These are phyloP conservation scores for Lycia hirtaria DNA, from an alignment of 2,888 invertebrate genomes.

Conservation along the genomic window DNA sequence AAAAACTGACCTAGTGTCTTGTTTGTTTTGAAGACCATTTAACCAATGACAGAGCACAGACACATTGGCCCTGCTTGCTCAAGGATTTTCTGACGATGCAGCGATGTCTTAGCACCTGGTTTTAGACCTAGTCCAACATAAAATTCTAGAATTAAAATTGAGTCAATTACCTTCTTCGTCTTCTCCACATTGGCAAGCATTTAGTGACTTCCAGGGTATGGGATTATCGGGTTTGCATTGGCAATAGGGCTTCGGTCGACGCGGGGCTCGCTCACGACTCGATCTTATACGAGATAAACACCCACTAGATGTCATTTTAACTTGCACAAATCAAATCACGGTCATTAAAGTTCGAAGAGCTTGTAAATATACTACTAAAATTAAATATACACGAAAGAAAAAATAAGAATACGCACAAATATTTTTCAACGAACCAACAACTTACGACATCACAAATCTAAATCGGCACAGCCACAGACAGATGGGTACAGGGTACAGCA, in stretches of 20 bases:
- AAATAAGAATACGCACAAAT: neutral
- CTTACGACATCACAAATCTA: too few species aligned
- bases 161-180: conserved; percentile 67
- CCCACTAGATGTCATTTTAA: conserved; percentile 14
- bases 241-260: conserved; percentile 66
- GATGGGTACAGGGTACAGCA: too few species aligned
- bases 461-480: too few species aligned
- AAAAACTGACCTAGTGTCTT: too few species aligned
- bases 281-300: conserved; percentile 17
- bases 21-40: too few species aligned
- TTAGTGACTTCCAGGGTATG: conserved; percentile 58
- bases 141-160: neutral
- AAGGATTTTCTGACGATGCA: too few species aligned
- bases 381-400: neutral
- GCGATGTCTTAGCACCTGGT: too few species aligned
- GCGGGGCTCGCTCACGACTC: conserved; percentile 38
- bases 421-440: neutral
- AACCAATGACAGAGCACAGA: too few species aligned
- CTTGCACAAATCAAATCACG: neutral
- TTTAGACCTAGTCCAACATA: too few species aligned
- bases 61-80: too few species aligned
- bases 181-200: conserved; percentile 83
- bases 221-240: conserved; percentile 60
- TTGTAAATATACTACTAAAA: neutral
- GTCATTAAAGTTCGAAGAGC: neutral